phyloP scores from a whole-genome alignment of 2,888 invertebrate species.

The Scaptomyza parva region DNA sequence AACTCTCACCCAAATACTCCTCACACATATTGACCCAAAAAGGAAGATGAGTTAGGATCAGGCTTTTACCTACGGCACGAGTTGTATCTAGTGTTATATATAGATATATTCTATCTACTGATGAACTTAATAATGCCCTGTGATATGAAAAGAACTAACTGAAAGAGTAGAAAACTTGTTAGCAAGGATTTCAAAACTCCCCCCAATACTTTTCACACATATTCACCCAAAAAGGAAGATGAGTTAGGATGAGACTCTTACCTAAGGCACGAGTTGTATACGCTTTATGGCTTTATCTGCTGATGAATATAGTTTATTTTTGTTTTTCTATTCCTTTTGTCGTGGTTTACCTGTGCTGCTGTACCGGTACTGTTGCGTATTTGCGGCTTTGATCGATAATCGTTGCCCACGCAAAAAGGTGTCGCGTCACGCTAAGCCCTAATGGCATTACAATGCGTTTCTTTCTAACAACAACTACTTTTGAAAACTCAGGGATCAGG shows the following conservation, averaged over 20 bases:
- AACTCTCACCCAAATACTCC: background rate
- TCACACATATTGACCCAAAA: slow-evolving; percentile 2
- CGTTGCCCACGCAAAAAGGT: slow-evolving; percentile 75
- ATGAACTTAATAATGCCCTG: too few species aligned
- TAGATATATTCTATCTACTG: slow-evolving; percentile 32
- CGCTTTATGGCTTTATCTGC: slow-evolving; percentile 35
- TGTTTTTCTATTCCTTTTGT: background rate
- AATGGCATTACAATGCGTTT: slow-evolving; percentile 71
- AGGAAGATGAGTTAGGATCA: slow-evolving; percentile 40
- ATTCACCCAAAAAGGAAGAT: slow-evolving; percentile 16
- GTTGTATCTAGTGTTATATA: slow-evolving; percentile 29
- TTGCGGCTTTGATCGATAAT: slow-evolving; percentile 82
- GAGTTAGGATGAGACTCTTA: slow-evolving; percentile 51
- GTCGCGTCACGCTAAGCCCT: slow-evolving; percentile 71
- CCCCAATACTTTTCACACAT: background rate
- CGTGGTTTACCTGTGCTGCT: slow-evolving; percentile 66
- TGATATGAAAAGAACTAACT: background rate
- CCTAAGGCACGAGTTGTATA: slow-evolving; percentile 50
- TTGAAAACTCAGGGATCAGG: slow-evolving; percentile 21
- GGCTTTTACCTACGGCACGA: slow-evolving; percentile 56
- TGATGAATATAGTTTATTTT: slow-evolving; percentile 3
- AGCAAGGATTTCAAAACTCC: background rate
- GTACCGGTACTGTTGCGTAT: slow-evolving; percentile 56
- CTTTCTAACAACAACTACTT: slow-evolving; percentile 30
- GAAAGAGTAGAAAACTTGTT: too few species aligned